Evolutionary conservation across 2,113 vertebrate genomes (phyloP).

Genomic region (Phylloscopus trochiloides): DNA sequence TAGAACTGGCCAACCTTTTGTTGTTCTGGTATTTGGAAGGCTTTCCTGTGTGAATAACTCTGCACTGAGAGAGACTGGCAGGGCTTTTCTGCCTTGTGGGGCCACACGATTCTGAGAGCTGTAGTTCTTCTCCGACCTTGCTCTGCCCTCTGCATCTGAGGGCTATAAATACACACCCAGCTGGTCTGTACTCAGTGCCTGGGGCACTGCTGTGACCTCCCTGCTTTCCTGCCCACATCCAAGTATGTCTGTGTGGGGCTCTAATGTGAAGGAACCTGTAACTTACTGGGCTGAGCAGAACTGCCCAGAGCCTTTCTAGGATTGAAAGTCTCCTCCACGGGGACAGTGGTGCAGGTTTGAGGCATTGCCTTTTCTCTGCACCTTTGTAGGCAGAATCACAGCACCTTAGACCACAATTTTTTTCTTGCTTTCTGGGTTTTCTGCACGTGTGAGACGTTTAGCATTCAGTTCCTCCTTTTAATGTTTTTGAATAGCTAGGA

Average conservation of each 20-base stretch:
- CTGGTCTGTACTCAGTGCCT: neutral
- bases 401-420: neutral
- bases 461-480: neutral
- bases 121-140: neutral
- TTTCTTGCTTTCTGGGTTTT: neutral
- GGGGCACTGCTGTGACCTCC: neutral
- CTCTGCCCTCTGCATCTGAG: neutral
- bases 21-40: neutral
- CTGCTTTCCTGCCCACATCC: neutral
- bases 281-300: neutral
- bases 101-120: fast-evolving
- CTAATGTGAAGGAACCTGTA: neutral
- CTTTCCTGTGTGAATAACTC: neutral
- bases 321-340: neutral
- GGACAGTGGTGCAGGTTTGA: fast-evolving
- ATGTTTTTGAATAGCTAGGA: neutral
- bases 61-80: neutral
- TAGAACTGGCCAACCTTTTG: neutral
- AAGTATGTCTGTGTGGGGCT: neutral
- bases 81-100: neutral
- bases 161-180: neutral
- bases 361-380: neutral
- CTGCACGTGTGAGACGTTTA: neutral
- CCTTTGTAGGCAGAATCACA: fast-evolving
- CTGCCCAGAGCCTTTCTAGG: neutral